Conservation (phyloP, 2,113 vertebrate species). For the Perca flavescens region DNA sequence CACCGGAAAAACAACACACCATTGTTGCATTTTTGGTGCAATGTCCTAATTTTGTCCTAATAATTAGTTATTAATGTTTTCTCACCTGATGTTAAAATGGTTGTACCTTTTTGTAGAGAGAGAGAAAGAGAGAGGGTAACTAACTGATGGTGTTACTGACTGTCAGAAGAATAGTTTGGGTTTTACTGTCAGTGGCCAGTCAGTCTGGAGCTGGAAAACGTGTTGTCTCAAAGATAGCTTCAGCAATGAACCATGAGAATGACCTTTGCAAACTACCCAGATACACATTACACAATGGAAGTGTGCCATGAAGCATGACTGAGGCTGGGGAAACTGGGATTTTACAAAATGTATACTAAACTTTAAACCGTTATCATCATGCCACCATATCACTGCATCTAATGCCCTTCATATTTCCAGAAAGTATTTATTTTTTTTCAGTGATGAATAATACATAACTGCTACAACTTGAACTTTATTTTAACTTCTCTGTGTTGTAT, state of each 20-base stretch:
- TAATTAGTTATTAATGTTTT: neutral
- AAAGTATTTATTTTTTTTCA: neutral
- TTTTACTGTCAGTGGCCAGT: slow-evolving; percentile 2
- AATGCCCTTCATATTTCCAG: neutral
- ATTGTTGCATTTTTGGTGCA: neutral
- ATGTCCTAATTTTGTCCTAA: too few relatives aligned
- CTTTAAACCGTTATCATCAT: neutral
- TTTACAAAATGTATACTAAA: slow-evolving; percentile 1
- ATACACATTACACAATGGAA: neutral
- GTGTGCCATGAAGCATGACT: slow-evolving; percentile 8
- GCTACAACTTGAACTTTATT: neutral
- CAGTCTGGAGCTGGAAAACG: neutral
- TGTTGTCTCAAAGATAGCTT: slow-evolving; percentile 31
- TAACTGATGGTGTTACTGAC: neutral
- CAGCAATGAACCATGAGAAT: slow-evolving; percentile 29
- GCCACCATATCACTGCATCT: neutral
- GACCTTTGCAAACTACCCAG: slow-evolving; percentile 7
- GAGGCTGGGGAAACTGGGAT: neutral
- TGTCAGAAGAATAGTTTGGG: neutral
- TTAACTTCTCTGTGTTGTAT: neutral
- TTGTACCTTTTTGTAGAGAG: neutral
- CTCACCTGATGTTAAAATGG: neutral
- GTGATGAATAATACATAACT: neutral
- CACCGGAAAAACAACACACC: neutral
- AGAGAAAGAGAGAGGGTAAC: neutral